Base-by-base conservation (phyloP, 2,113 vertebrate species). In the Columba janthina region DNA sequence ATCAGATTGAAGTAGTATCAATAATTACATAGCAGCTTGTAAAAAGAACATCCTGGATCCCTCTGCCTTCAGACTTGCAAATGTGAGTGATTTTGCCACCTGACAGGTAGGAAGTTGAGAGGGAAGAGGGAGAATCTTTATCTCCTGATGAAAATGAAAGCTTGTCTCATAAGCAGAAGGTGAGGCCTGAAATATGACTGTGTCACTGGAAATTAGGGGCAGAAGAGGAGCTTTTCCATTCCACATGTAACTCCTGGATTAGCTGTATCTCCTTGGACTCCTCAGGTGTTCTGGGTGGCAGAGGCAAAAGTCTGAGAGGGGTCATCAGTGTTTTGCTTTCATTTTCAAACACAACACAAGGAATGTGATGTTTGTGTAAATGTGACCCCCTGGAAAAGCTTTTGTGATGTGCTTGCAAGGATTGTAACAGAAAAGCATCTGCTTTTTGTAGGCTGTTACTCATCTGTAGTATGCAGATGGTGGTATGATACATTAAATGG, bases 361-460 rank as follows among this genome's bases (percentile, higher is more conserved):
- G 74, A 95, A 65, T 62, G 54, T 75, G 89, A 85, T 60, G 17
- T 79, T 38, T 76, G 81, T 67, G 90, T 76, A 96, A 93, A 88
- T 82, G 54, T 96, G 92, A 97, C 62, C 96, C 88, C 90, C 81
- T 85, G 74, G 57, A 46, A 93, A 87, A 90, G 66, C 15, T 89
- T 61, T 89, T 72, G 85, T 38, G 65, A 85, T 54, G 40, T 29
- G 12, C 81, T 67, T 53, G 34, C 42, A 81, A 81, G 62, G 62
- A 57, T 79, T 14, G 3, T 54, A 54, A 51, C 38, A 83, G 67
- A 85, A 85, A 58, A 83, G 89, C 65, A 91, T 72, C 79, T 96
- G 82, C 71, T 76, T 60, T 79, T 38, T 13, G 2, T 25, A 73
- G 44, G 32, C 11, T 78, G 48, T 91, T 84, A 50, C 76, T 44